Evolutionary conservation across 2,797 vertebrate species (phyloP).

Genomic region (Rhinatrema bivittatum): DNA sequence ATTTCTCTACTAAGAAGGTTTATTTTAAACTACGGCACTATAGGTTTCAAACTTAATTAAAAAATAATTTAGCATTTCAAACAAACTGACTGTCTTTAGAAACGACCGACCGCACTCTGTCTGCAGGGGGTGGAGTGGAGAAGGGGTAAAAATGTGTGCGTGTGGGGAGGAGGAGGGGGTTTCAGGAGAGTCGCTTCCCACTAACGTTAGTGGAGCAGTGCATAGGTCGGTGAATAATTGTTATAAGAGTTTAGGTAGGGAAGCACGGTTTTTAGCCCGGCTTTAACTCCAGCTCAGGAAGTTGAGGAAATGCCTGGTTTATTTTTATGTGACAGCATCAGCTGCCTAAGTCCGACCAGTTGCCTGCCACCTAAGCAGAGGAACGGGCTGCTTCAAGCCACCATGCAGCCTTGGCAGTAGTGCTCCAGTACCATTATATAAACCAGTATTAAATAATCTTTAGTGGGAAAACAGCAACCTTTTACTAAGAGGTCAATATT

Average conservation of each 20-base stretch:
- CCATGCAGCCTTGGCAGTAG: too few species aligned
- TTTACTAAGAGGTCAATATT: too few species aligned
- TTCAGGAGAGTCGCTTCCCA: background rate
- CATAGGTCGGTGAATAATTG: background rate
- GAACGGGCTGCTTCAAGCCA: too few species aligned
- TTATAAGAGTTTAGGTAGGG: constrained; percentile 2
- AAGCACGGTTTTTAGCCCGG: background rate
- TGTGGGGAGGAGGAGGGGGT: too few species aligned
- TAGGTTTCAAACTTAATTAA: constrained; percentile 34
- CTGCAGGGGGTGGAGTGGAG: background rate
- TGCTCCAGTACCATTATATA: too few species aligned
- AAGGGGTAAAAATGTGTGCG: too few species aligned
- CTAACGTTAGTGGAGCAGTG: background rate
- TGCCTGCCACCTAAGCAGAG: too few species aligned
- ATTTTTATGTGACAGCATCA: too few species aligned
- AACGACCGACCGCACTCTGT: constrained; percentile 25
- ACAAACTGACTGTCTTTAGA: constrained; percentile 25
- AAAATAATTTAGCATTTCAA: constrained; percentile 30
- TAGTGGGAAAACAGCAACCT: too few species aligned
- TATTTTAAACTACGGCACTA: constrained; percentile 20
- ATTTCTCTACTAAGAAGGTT: constrained; percentile 27
- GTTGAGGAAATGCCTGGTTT: too few species aligned
- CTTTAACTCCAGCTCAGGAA: background rate
- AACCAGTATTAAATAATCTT: too few species aligned
- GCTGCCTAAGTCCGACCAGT: too few species aligned